Percentiles rank a stretch among this genome's conserved stretches.
phyloP scores from a whole-genome alignment of 1,140 invertebrate species.

The Drosophila kurseongensis region DNA sequence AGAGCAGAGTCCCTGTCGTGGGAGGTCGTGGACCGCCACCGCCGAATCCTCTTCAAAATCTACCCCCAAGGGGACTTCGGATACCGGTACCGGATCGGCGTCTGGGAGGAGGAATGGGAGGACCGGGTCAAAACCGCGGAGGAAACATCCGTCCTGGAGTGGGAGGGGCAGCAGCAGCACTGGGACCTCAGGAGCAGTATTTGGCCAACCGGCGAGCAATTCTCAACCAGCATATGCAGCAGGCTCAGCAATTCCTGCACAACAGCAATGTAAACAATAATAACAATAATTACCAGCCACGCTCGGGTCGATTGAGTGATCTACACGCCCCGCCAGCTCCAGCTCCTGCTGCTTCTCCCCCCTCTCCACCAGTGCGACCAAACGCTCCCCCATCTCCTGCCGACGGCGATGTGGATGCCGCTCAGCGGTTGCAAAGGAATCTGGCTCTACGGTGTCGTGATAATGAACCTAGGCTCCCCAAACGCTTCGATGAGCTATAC shows the following conservation, averaged over 20 bases:
- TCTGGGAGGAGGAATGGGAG: constrained; percentile 32
- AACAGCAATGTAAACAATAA: constrained; percentile 75
- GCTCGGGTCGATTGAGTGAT: constrained; percentile 68
- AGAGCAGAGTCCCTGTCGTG: constrained; percentile 68
- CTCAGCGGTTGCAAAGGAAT: constrained; percentile 77
- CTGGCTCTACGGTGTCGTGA: constrained; percentile 78
- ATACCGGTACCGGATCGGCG: constrained; percentile 47
- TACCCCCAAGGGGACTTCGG: constrained; percentile 39
- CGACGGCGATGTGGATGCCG: constrained; percentile 75
- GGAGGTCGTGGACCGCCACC: constrained; percentile 57
- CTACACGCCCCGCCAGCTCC: constrained; percentile 62
- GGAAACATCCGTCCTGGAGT: constrained; percentile 46
- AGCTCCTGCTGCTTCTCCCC: constrained; percentile 10
- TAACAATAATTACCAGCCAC: constrained; percentile 74
- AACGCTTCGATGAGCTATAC: constrained; percentile 79
- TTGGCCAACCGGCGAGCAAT: constrained; percentile 77
- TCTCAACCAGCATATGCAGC: constrained; percentile 73
- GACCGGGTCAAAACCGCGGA: constrained; percentile 21
- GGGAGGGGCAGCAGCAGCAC: constrained; percentile 7
- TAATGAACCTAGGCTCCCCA: constrained; percentile 77
- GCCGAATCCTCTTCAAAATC: constrained; percentile 46
- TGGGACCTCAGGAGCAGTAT: constrained; percentile 68
- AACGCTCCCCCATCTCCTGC: constrained; percentile 18
- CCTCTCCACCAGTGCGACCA: constrained; percentile 29
- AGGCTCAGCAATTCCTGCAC: constrained; percentile 68